Conservation (phyloP, 2,888 invertebrate species). For the Itoplectis maculator region DNA sequence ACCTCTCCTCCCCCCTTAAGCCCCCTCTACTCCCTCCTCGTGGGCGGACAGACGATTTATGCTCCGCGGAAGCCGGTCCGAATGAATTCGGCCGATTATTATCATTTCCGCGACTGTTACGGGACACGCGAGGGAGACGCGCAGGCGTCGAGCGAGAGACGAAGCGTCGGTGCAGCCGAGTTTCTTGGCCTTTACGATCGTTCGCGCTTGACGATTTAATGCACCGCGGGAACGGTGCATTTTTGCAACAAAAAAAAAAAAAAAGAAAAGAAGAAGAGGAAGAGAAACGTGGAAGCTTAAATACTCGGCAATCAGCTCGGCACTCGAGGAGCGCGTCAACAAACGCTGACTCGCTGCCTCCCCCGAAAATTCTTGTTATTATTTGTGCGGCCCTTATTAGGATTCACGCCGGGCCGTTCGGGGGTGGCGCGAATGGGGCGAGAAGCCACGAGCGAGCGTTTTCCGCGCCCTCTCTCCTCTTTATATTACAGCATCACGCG, state of each 20-base stretch:
- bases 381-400: background rate
- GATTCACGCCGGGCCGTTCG: background rate
- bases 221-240: background rate
- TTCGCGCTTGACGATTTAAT: constrained; percentile 14
- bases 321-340: constrained; percentile 2
- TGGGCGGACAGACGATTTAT: constrained; percentile 63
- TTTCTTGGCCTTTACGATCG: background rate
- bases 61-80: constrained; percentile 57
- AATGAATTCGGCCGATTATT: constrained; percentile 65
- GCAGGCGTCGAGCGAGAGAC: too few relatives aligned
- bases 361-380: background rate
- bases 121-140: constrained; percentile 59
- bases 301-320: background rate
- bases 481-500: constrained; percentile 60
- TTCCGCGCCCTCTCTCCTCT: background rate
- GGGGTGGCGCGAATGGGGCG: constrained; percentile 12
- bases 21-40: too few relatives aligned
- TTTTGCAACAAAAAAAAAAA: constrained; percentile 1
- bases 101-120: constrained; percentile 66
- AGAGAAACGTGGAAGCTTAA: background rate
- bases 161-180: too few relatives aligned
- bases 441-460: background rate
- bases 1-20: too few relatives aligned
- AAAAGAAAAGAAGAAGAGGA: background rate
- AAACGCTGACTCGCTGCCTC: too few relatives aligned